Evolutionary conservation across 1,140 invertebrate species (phyloP).

Genomic region (Microplitis demolitor): DNA sequence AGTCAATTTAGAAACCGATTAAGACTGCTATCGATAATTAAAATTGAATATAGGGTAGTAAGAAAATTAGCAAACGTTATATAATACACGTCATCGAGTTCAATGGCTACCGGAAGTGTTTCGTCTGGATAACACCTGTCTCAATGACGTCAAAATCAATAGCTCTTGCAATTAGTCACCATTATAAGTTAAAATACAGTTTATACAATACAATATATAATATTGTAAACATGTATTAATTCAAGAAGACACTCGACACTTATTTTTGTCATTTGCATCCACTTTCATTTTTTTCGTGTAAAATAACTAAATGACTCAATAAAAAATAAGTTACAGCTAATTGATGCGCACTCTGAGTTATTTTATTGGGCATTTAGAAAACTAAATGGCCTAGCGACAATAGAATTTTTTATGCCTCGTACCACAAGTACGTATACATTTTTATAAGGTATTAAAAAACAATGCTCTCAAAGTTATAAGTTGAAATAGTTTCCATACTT

Average conservation of each 20-base stretch:
- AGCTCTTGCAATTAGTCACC: constrained; percentile 9
- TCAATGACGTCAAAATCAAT: not conserved
- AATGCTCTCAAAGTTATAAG: not conserved
- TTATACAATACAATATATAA: not conserved
- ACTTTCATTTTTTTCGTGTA: too few relatives aligned
- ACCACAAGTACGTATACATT: not conserved
- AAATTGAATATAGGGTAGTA: not conserved
- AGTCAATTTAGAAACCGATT: not conserved
- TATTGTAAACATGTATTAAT: too few relatives aligned
- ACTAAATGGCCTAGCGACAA: too few relatives aligned
- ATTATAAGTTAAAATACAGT: not conserved
- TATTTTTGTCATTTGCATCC: too few relatives aligned
- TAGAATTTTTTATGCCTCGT: not conserved
- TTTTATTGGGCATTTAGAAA: too few relatives aligned
- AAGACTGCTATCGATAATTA: not conserved
- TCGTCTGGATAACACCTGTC: constrained; percentile 12
- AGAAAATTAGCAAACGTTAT: not conserved
- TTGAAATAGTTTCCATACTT: not conserved
- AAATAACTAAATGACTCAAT: too few relatives aligned
- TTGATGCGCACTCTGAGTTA: too few relatives aligned
- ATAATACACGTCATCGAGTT: too few relatives aligned
- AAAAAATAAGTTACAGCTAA: too few relatives aligned
- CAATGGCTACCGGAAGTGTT: not conserved
- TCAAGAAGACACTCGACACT: too few relatives aligned
- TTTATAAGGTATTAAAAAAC: not conserved